These are phyloP conservation scores for Tautogolabrus adspersus DNA, from an alignment of 2,113 vertebrate species.

Conservation along the genomic window DNA sequence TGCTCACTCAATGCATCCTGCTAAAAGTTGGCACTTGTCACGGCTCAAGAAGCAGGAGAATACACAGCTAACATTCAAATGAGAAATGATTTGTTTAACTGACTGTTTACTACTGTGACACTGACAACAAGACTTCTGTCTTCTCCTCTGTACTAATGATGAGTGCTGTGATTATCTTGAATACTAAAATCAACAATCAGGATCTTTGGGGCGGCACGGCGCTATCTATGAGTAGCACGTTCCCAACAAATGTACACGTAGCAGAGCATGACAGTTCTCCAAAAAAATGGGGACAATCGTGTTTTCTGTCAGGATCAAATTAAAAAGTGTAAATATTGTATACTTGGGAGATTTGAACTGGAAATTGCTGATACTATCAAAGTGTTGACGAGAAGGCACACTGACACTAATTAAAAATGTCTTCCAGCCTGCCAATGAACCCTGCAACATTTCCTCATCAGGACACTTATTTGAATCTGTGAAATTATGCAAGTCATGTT, in stretches of 20 bases:
- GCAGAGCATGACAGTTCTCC: too few relatives aligned
- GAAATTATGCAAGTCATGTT: constrained; percentile 30
- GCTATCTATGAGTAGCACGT: not conserved
- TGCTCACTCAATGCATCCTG: too few relatives aligned
- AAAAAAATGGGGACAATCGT: not conserved
- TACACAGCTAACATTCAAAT: too few relatives aligned
- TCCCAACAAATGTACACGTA: too few relatives aligned
- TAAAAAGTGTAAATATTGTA: not conserved
- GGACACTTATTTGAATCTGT: not conserved
- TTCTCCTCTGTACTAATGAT: not conserved
- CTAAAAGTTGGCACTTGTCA: too few relatives aligned
- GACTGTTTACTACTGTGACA: not conserved
- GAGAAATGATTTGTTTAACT: not conserved
- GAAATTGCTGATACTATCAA: not conserved
- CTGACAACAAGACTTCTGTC: too few relatives aligned
- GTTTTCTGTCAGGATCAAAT: not conserved
- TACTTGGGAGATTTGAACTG: not conserved
- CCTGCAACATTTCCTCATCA: not conserved
- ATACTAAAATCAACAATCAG: not conserved
- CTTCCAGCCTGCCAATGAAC: not conserved
- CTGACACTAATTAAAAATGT: constrained; percentile 2
- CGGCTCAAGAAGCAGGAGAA: not conserved
- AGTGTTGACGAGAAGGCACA: not conserved
- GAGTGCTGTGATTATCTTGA: not conserved
- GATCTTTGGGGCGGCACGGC: not conserved